Conservation (phyloP, 2,113 vertebrate species). For the Reinhardtius hippoglossoides region DNA sequence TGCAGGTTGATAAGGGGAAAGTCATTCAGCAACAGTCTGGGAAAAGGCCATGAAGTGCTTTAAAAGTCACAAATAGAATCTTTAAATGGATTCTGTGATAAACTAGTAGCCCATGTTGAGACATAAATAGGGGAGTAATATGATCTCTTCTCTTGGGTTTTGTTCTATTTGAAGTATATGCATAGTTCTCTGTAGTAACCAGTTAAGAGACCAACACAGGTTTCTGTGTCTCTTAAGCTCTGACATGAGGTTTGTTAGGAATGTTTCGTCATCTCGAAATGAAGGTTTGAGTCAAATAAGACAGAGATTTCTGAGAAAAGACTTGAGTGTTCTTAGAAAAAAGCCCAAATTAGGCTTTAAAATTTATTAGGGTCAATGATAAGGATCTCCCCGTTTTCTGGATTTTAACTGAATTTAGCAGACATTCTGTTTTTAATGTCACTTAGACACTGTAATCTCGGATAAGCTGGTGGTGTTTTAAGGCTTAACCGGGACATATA, state of each 20-base stretch:
- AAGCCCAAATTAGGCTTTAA: too few relatives aligned
- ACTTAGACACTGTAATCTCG: too few relatives aligned
- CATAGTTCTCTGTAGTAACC: neutral
- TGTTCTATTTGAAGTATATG: neutral
- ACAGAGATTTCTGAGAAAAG: too few relatives aligned
- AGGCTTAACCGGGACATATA: neutral
- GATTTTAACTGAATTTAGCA: too few relatives aligned
- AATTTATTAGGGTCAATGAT: too few relatives aligned
- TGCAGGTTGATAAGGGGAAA: neutral
- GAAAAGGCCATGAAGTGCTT: neutral
- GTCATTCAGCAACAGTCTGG: neutral
- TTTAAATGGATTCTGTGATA: neutral
- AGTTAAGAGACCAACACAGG: neutral
- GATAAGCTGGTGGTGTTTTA: too few relatives aligned
- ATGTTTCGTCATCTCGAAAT: too few relatives aligned
- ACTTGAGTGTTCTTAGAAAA: too few relatives aligned
- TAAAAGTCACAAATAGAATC: neutral
- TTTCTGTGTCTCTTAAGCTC: neutral
- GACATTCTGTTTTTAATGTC: too few relatives aligned
- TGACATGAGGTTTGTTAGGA: too few relatives aligned
- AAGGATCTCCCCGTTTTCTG: too few relatives aligned
- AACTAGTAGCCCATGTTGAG: neutral
- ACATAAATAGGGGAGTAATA: neutral
- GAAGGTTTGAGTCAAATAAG: too few relatives aligned
- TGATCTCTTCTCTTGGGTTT: neutral